Conservation (phyloP, 2,888 invertebrate genomes). For the Platycnemis pennipes region DNA sequence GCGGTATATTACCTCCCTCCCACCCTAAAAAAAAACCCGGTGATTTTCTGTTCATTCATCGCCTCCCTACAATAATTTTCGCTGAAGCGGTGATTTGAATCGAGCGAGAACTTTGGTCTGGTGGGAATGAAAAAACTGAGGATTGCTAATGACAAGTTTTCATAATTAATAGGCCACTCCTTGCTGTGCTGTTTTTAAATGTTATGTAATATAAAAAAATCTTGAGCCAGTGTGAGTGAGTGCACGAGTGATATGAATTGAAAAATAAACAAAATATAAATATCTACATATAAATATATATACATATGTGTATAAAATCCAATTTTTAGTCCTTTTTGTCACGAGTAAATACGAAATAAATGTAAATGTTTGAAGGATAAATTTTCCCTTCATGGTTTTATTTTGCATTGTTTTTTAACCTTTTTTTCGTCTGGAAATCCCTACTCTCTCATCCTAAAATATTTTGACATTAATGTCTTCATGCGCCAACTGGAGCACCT, state of each 20-base stretch:
- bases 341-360: conserved; percentile 69
- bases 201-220: conserved; percentile 63
- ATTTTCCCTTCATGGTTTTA: conserved; percentile 60
- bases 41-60: not conserved
- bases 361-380: conserved; percentile 69
- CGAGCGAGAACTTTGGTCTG: not conserved
- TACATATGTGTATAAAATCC: conserved; percentile 65
- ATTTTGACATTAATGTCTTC: not conserved
- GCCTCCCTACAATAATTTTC: not conserved
- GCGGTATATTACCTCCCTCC: not conserved
- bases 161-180: conserved; percentile 59
- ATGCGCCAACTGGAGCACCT: not conserved
- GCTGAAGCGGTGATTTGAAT: not conserved
- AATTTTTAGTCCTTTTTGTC: conserved; percentile 70
- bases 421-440: not conserved
- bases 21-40: not conserved
- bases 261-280: conserved; percentile 63
- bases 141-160: conserved; percentile 40
- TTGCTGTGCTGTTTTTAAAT: conserved; percentile 66
- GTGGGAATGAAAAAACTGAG: conserved; percentile 22
- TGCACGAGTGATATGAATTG: conserved; percentile 46
- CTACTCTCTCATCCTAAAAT: not conserved
- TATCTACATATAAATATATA: conserved; percentile 63
- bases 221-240: conserved; percentile 63
- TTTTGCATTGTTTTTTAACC: conserved; percentile 32